Conservation (phyloP, 2,113 vertebrate genomes). For the Psilopsiagon aymara region DNA sequence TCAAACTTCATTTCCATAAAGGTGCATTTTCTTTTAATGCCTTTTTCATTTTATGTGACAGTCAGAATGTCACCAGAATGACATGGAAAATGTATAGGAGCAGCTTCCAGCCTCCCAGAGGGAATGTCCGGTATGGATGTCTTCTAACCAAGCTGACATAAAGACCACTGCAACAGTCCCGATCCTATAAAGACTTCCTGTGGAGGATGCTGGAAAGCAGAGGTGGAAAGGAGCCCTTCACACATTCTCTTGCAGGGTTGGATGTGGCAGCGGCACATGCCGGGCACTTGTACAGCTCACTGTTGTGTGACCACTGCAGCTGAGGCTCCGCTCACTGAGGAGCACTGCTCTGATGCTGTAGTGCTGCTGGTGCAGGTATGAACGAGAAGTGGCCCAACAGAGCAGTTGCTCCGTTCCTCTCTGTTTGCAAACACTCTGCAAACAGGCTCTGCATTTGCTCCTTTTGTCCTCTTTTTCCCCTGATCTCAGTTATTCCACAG, state of each 20-base stretch:
- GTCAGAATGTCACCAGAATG: background rate
- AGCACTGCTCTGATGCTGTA: background rate
- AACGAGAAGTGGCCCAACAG: background rate
- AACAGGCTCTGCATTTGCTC: background rate
- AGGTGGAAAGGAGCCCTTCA: background rate
- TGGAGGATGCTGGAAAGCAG: background rate
- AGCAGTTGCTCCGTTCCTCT: background rate
- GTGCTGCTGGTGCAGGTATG: background rate
- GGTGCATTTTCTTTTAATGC: rapidly evolving
- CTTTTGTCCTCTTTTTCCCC: background rate
- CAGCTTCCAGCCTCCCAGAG: background rate
- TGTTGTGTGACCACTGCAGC: background rate
- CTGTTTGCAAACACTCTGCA: background rate
- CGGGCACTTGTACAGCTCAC: background rate
- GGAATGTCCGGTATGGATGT: background rate
- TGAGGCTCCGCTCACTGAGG: background rate
- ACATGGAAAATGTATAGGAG: background rate
- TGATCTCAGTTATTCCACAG: background rate
- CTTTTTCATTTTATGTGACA: background rate
- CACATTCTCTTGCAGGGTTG: background rate
- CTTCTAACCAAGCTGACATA: background rate
- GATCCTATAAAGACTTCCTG: background rate
- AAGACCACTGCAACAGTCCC: background rate
- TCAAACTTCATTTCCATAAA: background rate
- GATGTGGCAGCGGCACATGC: background rate